phyloP scores from a whole-genome alignment of 2,888 invertebrate genomes.

The Mythimna impura region DNA sequence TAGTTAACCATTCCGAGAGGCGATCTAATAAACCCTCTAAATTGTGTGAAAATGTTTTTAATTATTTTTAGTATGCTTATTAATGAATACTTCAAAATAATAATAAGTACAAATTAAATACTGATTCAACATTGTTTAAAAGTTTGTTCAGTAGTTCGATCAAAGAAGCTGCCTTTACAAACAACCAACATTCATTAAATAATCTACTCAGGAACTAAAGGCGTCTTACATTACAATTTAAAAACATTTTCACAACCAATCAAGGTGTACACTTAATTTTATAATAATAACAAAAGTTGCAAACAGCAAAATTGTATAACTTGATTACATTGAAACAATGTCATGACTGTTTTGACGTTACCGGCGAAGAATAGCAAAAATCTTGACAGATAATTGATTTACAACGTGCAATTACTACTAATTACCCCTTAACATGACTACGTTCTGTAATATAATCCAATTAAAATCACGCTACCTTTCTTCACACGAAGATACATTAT shows the following conservation, averaged over 20 bases:
- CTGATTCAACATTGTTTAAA: not conserved
- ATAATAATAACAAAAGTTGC: slow-evolving; percentile 73
- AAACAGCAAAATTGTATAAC: slow-evolving; percentile 71
- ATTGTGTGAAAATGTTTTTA: slow-evolving; percentile 59
- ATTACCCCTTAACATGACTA: slow-evolving; percentile 24
- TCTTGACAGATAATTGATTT: slow-evolving; percentile 44
- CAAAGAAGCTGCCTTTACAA: not conserved
- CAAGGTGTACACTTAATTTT: slow-evolving; percentile 37
- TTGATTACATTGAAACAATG: slow-evolving; percentile 69
- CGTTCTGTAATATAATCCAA: slow-evolving; percentile 30
- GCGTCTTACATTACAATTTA: slow-evolving; percentile 9
- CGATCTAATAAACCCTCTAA: slow-evolving; percentile 64
- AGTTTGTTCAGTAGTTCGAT: not conserved
- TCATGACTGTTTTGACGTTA: slow-evolving; percentile 53
- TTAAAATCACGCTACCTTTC: slow-evolving; percentile 46
- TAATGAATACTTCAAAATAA: slow-evolving; percentile 45
- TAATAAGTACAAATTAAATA: slow-evolving; percentile 52
- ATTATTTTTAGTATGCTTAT: slow-evolving; percentile 13
- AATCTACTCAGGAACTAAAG: slow-evolving; percentile 11
- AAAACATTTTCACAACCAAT: slow-evolving; percentile 59
- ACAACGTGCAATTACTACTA: slow-evolving; percentile 42
- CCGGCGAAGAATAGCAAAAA: slow-evolving; percentile 44
- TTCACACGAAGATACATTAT: slow-evolving; percentile 28
- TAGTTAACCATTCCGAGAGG: slow-evolving; percentile 71
- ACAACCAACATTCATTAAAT: not conserved